Evolutionary conservation across 2,113 vertebrate genomes (phyloP).

Genomic region (Dicentrarchus labrax): DNA sequence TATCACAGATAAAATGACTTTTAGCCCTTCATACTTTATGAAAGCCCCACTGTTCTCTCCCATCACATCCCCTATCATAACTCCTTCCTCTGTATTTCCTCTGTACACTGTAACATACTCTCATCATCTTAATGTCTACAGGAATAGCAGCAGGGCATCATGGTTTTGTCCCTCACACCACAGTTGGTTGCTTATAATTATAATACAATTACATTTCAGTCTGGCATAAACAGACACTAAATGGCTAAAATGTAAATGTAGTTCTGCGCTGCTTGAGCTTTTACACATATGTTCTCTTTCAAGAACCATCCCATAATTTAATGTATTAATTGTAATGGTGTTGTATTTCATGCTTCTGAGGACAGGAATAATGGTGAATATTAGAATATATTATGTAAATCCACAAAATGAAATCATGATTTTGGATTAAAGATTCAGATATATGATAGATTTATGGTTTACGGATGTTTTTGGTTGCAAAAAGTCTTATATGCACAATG

Average conservation of each 20-base stretch:
- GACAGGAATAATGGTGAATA: not conserved
- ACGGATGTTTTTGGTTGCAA: not conserved
- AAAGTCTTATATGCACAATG: not conserved
- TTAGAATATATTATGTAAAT: constrained; percentile 2
- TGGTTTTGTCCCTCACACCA: not conserved
- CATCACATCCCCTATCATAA: not conserved
- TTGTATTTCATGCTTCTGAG: constrained; percentile 2
- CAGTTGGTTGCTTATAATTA: not conserved
- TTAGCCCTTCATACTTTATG: not conserved
- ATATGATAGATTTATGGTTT: not conserved
- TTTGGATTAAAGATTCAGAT: not conserved
- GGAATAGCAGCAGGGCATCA: not conserved
- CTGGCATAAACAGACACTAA: not conserved
- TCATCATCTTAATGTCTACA: not conserved
- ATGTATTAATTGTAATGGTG: not conserved
- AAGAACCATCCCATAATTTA: not conserved
- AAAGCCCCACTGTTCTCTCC: not conserved
- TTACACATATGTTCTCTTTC: not conserved
- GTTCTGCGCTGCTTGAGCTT: not conserved
- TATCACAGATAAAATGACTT: not conserved
- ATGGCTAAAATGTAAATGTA: not conserved
- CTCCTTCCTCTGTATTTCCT: constrained; percentile 3
- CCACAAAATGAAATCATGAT: not conserved
- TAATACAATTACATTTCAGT: constrained; percentile 35
- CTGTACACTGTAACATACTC: not conserved